Evolutionary conservation across 1,140 invertebrate genomes (phyloP), one percentile per base, ranked within the genome.

Genomic region (Drosophila subpulchrella): DNA sequence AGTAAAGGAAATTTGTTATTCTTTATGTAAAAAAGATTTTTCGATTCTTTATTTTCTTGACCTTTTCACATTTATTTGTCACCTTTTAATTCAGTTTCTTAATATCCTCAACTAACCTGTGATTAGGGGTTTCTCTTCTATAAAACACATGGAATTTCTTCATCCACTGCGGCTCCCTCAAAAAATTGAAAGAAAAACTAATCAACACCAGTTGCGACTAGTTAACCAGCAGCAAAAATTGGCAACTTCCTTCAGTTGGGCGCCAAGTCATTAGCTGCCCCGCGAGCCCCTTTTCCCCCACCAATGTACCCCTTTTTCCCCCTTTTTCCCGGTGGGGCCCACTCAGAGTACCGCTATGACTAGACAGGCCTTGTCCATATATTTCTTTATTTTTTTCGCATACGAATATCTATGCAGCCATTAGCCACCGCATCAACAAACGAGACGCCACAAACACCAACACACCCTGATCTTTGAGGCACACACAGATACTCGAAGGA

Each of bases 251-350:
- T 79, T 78, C 65, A 50, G 66, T 61, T 80, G 75, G 83, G 81
- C 81, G 81, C 81, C 81, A 85, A 88, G 83, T 86, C 83, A 86
- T 86, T 86, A 86, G 83, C 78, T 77, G 77, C 66, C 76, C 60
- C 75, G 61, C 65, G 13, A 3, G n/a, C 7, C 32, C 54, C 54
- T n/a, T 5, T 0, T 15, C 41, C n/a, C 24, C 41, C 27, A 8
- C 17, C 15, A 7, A n/a, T 13, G 12, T 12, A 11, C 38, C 66
- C 30, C 47, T 20, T 20, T 34, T 24, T 5, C 41, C 44, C 56
- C 13, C 39, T 24, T 27, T 24, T 2, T 1, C 48, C n/a, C 4
- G 0, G 36, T n/a, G 27, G 60, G 60, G 81, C 76, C 81, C 82
- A 85, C 81, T 78, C 67, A 67, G 68, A 88, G 76, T 83, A 86